Evolutionary conservation across 1,140 invertebrate genomes (phyloP).

Genomic region (Manduca sexta): DNA sequence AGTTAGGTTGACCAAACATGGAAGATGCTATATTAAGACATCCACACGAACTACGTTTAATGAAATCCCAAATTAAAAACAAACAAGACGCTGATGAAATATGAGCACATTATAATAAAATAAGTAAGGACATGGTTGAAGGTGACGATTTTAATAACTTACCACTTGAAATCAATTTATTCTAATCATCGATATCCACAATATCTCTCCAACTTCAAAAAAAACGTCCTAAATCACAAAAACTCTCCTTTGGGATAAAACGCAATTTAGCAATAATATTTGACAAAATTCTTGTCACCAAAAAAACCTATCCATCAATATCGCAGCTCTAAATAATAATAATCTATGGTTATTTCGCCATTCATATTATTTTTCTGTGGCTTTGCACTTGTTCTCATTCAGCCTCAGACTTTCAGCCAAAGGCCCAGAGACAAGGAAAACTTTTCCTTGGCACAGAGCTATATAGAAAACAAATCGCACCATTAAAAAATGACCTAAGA

Average conservation of each 20-base stretch:
- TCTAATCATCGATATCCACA: constrained; percentile 18
- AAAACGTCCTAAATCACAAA: constrained; percentile 1
- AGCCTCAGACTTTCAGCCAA: too few species aligned
- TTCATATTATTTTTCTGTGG: too few species aligned
- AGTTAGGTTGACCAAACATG: neutral
- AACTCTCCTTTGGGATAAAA: neutral
- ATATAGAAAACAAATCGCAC: too few species aligned
- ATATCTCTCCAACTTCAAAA: neutral
- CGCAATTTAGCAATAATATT: constrained; percentile 5
- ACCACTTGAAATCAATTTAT: constrained; percentile 20
- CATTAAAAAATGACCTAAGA: too few species aligned
- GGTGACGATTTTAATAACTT: constrained; percentile 26
- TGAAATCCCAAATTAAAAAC: constrained; percentile 7
- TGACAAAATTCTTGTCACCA: constrained; percentile 7
- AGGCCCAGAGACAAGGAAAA: too few species aligned
- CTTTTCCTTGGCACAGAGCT: too few species aligned
- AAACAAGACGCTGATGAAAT: constrained; percentile 11
- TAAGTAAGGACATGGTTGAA: constrained; percentile 28
- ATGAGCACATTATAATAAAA: constrained; percentile 22
- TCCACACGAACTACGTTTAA: too few species aligned
- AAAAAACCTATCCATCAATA: neutral
- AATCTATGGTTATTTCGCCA: too few species aligned
- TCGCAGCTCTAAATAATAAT: too few species aligned
- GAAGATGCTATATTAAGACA: too few species aligned
- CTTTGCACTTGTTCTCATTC: too few species aligned